Evolutionary conservation across 2,888 invertebrate species (phyloP), one percentile per base, ranked within the genome.

Genomic region (Drosophila fulvimacula): DNA sequence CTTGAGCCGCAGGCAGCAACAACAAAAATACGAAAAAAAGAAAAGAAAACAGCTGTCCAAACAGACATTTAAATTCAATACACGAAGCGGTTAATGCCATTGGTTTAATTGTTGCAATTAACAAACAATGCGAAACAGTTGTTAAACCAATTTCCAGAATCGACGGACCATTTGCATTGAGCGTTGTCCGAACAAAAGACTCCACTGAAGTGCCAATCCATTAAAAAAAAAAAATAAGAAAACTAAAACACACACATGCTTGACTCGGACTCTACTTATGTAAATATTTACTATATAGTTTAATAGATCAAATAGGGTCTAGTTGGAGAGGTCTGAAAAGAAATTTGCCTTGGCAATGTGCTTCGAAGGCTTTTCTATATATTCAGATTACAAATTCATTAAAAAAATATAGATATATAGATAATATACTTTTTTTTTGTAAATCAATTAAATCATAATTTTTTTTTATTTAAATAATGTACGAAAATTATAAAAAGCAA

Each of bases 41-140:
- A 6, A 24, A 5, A 11, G 4, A 73, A 76, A 82, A 78, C 82
- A 82, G 76, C 79, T 82, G 82, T 69, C n/a, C 17, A 76, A 78
- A 76, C 55, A 52, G 52, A 30, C 70, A 51, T 56, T 69, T 62
- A 51, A 69, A 57, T 59, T 44, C 72, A 67, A 72, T 65, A 71
- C 55, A 21, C 55, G 30, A 69, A 38, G 58, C 63, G 65, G 53
- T 73, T 66, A 66, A 63, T 63, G 66, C 65, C 58, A 65, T 63
- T 73, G 73, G 27, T 67, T 70, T 79, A 65, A 75, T 75, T 69
- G 80, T 69, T 74, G 77, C 71, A 77, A 71, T 80, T 76, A 79
- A 65, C 81, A 59, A 69, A 71, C 62, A 78, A 78, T 69, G 66
- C 42, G 63, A 82, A 82, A 82, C 82, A 82, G 82, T 76, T 78